Evolutionary conservation across 2,888 invertebrate genomes (phyloP), one percentile per base, ranked within the genome.

Genomic region (Cheilosia grossa): DNA sequence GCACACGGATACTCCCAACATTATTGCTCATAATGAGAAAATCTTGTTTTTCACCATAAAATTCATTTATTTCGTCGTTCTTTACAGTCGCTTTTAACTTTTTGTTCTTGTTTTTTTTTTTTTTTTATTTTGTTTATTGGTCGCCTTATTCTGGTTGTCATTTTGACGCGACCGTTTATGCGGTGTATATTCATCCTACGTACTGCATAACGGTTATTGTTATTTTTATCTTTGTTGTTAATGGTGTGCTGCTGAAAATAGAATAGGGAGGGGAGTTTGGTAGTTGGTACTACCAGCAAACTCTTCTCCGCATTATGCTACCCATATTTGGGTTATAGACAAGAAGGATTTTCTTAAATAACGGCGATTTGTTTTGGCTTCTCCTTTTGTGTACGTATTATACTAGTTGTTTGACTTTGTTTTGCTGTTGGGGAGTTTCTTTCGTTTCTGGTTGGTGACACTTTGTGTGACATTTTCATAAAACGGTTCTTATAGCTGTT

Each of bases 131-230:
- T 42, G 3, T 59, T 42, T 2, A n/a, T 27, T 17, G 9, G 44
- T 47, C 24, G 49, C 49, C 9, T 24, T 51, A 19, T 69, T 54
- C 33, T 51, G 17, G 47, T 30, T 69, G 30, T 81, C 61, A 81
- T 69, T 51, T 70, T 70, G 63, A 81, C 67, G 69, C 40, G 81
- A 77, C 27, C 56, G 49, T 42, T 56, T 69, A 37, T 37, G n/a
- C n/a, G 33, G 59, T 21, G 24, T 10, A n/a, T 42, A 33, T 15
- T 24, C 24, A 9, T 21, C 15, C 15, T 74, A 77, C 70, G 66
- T 73, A 67, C 82, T 79, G 79, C 73, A 82, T 73, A 74, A 82
- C 79, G 82, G 82, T 79, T 79, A 82, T 79, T 64, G 63, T 82
- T 82, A 82, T 79, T 82, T 82, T 67, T 79, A 82, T 82, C 56